Base-by-base conservation (phyloP, 30 jellyfish, hydroid and myxozoan species). In the Chrysaora quinquecirrha region DNA sequence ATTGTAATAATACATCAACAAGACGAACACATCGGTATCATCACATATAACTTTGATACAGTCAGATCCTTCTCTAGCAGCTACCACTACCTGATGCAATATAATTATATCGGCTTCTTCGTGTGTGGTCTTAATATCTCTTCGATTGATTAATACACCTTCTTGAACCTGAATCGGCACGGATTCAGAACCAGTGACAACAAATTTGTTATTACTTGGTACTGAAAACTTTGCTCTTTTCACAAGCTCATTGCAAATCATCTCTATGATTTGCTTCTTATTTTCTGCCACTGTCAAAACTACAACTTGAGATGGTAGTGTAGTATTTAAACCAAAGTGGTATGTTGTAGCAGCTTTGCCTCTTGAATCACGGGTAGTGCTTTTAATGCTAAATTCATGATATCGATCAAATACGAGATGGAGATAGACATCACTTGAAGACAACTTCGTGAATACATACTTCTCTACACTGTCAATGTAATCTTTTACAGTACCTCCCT, bases 11-110 rank as follows among this genome's bases (percentile, higher is more conserved):
- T 64, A 32, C 4, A 64, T 75, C 3, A 30, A 74, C 2, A 30
- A 20, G 82, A 69, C 16, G 82, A 30, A 35, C 12, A 69, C 63
- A 58, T 75, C 87, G 24, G 78, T 75, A 78, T 75, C 87, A 12
- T 75, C 87, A 16, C 46, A 70, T 34, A 71, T 38, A 2, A 71
- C 83, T 35, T 2, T 4, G 43, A 71, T 70, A 2, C 71, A 34
- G 27, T 24, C 68, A 6, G 30, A 38, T 43, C 34, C 11, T 38
- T 38, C 54, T 14, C 14, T 38, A 3, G 54, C 54, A 6, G 11
- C 6, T 14, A 38, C 14, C 6, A 38, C 14, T 3, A 14, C 54
- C 20, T 65, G 78, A 3, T 65, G 78, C 24, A 21, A 7, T 3
- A 65, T 65, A 10, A 65, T 65, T 12, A 2, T 31, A 21, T 65